A percentile compares a stretch with the other conserved stretches of the same genome.
Evolutionary conservation across 2,888 invertebrate species (phyloP).

Genomic region (Auanema freiburgensis): DNA sequence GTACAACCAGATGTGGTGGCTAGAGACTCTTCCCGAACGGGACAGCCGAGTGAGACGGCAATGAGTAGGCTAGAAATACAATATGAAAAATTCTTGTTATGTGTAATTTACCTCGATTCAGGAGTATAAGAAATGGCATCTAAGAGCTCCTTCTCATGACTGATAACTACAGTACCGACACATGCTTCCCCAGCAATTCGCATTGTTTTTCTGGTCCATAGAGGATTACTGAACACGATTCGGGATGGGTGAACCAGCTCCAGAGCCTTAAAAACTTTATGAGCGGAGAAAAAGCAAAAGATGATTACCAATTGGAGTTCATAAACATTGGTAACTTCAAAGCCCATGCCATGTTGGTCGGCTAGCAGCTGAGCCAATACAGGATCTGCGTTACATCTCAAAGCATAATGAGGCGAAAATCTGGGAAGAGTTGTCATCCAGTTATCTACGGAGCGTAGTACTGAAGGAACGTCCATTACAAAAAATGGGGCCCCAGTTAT

Average conservation of each 20-base stretch:
- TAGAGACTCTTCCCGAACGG: slow-evolving; percentile 13
- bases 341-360: slow-evolving; percentile 76
- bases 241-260: slow-evolving; percentile 22
- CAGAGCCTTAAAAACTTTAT: slow-evolving; percentile 6
- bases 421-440: slow-evolving; percentile 77
- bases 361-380: slow-evolving; percentile 70
- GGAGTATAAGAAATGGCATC: slow-evolving; percentile 38
- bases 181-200: slow-evolving; percentile 21
- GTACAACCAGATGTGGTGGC: slow-evolving; percentile 58
- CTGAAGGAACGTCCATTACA: slow-evolving; percentile 56
- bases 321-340: slow-evolving; percentile 73
- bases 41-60: slow-evolving; percentile 19
- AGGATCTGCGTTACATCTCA: slow-evolving; percentile 91
- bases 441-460: slow-evolving; percentile 57
- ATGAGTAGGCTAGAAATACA: slow-evolving; percentile 24
- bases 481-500: slow-evolving; percentile 50
- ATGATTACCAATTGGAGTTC: slow-evolving; percentile 26
- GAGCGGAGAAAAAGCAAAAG: neutral
- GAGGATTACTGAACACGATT: slow-evolving; percentile 25
- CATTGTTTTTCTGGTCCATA: slow-evolving; percentile 34
- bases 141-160: slow-evolving; percentile 52
- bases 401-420: slow-evolving; percentile 71
- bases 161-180: slow-evolving; percentile 52
- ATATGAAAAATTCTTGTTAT: slow-evolving; percentile 5
- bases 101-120: slow-evolving; percentile 21